Base-by-base conservation (phyloP, 2,797 vertebrate species). In the Dromococcyx pavoninus region DNA sequence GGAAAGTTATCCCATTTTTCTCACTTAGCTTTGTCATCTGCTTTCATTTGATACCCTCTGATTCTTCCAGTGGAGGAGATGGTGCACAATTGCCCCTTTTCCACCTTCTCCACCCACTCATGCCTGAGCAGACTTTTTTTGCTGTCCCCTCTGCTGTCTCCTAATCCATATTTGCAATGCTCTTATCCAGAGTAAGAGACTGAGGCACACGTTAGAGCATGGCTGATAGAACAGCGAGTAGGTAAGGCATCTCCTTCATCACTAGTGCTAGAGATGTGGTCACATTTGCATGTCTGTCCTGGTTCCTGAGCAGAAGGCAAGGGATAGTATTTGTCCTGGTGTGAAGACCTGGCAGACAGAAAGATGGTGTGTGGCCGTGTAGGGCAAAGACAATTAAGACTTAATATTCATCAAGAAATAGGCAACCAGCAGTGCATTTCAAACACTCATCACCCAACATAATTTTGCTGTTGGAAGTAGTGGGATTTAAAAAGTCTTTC, bases 401-500 rank as follows among this genome's bases (percentile, higher is more conserved):
- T 96, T 96, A 88, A 3, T 84, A 64, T 95, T 91, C 94, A 73
- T 88, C 91, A 94, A 88, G 81, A 88, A 91, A 96, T 88, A 95
- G 94, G 89, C 92, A 93, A 86, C 76, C 83, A 91, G 74, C 89
- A 79, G 92, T 88, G 74, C 71, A 87, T 93, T 97, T 93, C 88
- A 86, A 76, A 86, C 77, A 65, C 61, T 91, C 89, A 73, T 85
- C 93, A 58, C 61, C 30, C 82, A 77, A 71, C 71, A 28, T 56
- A 86, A 90, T 94, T 94, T 96, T 95, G 71, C 83, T 79, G 46
- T 84, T 88, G 90, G 88, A 95, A 94, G 83, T 93, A 57, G 46
- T 33, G 28, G 57, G 67, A 94, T 95, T 93, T 41, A 89, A 92
- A 75, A 81, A 81, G 41, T 83, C 73, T 88, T 86, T 86, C 53